Base-by-base conservation (phyloP, 2,797 vertebrate genomes). In the Eidolon dupreanum region DNA sequence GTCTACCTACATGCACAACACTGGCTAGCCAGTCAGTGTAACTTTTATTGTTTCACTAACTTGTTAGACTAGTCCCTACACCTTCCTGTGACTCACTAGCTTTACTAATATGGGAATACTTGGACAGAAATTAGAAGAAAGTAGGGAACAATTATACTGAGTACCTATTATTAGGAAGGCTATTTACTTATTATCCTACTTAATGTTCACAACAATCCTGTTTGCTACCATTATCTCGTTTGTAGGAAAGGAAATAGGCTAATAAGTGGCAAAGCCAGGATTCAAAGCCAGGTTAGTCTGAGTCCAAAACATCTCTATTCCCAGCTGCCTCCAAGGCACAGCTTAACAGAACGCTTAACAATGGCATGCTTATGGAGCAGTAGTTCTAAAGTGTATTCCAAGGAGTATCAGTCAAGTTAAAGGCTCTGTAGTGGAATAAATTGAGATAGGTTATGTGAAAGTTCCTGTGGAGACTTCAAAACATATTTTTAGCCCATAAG, bases 11-110 rank as follows among this genome's bases (percentile, higher is more conserved):
- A 61, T 10, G n/a, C 19, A 77, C 74, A 65, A 77, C n/a, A n/a
- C 6, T 36, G 43, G 43, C 33, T 59, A 79, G n/a, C 28, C 43
- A 84, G 26, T 74, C 71, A 81, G 73, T 33, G 2, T 68, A 70
- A 74, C 10, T 63, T 70, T 53, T 33, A 88, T 26, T 73, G 22
- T 46, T 90, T 59, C 74, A 83, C 8, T 43, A 82, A 95, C 66
- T 85, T 66, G 59, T 78, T 75, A 93, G 87, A 91, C 90, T 65
- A n/a, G 83, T 93, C 28, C 15, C 61, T 75, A 93, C 57, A 88
- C 79, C 38, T 46, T 26, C 87, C 38, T 87, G 49, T 93, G 57
- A 95, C 86, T 96, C 92, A 83, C 26, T n/a, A 79, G 41, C 65
- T 74, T 83, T 71, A 84, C n/a, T 51, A 73, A 94, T 86, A 90